Percentiles rank a stretch among this genome's conserved stretches.
These are phyloP conservation scores for Phalacrocorax carbo DNA, from an alignment of 2,113 vertebrate species.

Conservation along the genomic window DNA sequence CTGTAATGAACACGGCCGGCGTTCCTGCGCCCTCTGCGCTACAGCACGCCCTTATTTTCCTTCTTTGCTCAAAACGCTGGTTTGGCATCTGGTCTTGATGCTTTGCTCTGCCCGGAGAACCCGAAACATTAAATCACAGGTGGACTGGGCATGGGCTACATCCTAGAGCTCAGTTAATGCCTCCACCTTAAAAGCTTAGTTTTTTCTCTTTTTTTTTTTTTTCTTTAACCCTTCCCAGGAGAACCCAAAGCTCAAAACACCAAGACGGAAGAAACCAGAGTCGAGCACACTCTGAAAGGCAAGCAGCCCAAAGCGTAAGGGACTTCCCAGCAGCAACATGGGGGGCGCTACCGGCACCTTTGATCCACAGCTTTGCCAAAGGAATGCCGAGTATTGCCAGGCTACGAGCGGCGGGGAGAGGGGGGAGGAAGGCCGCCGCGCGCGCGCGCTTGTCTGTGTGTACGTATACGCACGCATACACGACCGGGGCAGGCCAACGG, in stretches of 20 bases:
- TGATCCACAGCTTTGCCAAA: not conserved
- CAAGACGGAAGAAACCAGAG: slow-evolving; percentile 16
- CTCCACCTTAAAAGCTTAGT: not conserved
- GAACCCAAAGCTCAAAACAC: slow-evolving; percentile 7
- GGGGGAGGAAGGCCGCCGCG: accelerated
- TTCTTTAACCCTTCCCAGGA: not conserved
- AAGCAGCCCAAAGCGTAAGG: not conserved
- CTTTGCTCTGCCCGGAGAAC: not conserved
- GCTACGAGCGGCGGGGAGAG: not conserved
- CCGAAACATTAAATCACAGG: accelerated
- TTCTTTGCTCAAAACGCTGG: not conserved
- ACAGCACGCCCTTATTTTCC: not conserved
- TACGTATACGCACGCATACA: accelerated
- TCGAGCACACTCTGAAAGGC: not conserved
- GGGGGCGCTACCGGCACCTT: not conserved
- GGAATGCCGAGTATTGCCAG: not conserved
- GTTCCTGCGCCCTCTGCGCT: not conserved
- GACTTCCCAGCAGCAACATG: not conserved
- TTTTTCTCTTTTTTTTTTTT: too few species aligned
- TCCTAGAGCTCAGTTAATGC: not conserved
- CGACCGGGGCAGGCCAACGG: not conserved
- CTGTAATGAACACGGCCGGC: not conserved
- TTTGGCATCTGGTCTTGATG: not conserved
- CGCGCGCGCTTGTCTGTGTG: not conserved
- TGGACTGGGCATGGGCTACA: not conserved